Conservation (phyloP, 1,140 invertebrate genomes). For the Alviniconcha marisindica region DNA sequence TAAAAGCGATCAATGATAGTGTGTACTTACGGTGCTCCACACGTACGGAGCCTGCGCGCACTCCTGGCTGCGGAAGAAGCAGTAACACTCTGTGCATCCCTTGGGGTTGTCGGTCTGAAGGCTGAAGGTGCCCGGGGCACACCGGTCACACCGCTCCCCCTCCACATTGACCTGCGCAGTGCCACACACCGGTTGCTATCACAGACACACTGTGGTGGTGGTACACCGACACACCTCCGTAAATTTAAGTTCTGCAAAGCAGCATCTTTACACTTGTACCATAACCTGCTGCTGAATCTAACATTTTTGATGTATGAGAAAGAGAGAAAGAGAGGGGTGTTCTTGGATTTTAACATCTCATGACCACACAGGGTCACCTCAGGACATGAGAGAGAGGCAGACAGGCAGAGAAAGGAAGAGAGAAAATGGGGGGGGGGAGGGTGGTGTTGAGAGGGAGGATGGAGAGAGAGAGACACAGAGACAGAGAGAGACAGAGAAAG, state of each 20-base stretch:
- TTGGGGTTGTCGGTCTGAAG: conserved; percentile 88
- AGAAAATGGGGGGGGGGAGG: background rate
- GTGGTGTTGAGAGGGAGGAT: background rate
- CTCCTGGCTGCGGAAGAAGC: conserved; percentile 93
- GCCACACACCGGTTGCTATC: background rate
- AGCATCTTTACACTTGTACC: too few relatives aligned
- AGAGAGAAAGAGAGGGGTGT: too few relatives aligned
- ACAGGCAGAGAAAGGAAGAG: background rate
- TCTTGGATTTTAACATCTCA: too few relatives aligned
- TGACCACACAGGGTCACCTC: background rate
- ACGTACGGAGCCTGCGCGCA: conserved; percentile 85
- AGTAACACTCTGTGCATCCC: conserved; percentile 98
- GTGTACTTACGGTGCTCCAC: conserved; percentile 66
- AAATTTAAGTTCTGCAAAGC: too few relatives aligned
- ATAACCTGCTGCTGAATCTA: too few relatives aligned
- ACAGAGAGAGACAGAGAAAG: background rate
- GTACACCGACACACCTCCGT: too few relatives aligned
- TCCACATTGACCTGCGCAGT: conserved; percentile 78
- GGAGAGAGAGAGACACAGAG: background rate
- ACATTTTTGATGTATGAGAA: too few relatives aligned
- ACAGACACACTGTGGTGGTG: too few relatives aligned
- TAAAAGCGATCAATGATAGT: too few relatives aligned
- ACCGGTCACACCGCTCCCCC: conserved; percentile 88
- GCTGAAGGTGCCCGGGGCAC: conserved; percentile 94
- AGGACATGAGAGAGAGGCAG: background rate